These are phyloP conservation scores for Syrphus vitripennis DNA, from an alignment of 2,888 invertebrate genomes.

Conservation along the genomic window DNA sequence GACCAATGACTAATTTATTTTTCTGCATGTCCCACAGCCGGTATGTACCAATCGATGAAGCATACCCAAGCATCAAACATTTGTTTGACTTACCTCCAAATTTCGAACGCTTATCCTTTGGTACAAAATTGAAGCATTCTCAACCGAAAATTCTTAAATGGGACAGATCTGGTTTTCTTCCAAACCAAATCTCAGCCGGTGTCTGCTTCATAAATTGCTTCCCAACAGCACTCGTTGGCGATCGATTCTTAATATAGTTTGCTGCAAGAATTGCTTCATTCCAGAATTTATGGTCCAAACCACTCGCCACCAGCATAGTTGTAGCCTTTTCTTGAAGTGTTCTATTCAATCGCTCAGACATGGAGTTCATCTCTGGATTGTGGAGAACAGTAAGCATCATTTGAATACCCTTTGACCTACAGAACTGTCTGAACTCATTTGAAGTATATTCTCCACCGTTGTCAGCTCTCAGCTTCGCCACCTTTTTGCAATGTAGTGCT, in stretches of 20 bases:
- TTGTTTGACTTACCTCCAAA: not conserved
- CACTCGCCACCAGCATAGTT: not conserved
- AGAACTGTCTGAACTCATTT: no score
- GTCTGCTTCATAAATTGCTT: not conserved
- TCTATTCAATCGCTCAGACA: not conserved
- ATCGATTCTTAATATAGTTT: not conserved
- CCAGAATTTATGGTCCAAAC: not conserved
- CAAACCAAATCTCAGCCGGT: not conserved
- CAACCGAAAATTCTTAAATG: not conserved
- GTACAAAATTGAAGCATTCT: not conserved
- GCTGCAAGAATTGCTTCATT: not conserved
- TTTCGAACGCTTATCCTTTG: not conserved
- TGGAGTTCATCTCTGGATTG: not conserved
- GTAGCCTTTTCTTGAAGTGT: not conserved
- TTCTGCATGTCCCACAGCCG: no score
- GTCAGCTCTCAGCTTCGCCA: not conserved
- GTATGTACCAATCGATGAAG: not conserved
- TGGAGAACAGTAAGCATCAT: not conserved
- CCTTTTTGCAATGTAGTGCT: no score
- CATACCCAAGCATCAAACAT: not conserved
- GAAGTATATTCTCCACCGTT: no score
- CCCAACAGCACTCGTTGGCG: not conserved
- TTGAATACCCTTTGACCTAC: not conserved
- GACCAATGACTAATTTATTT: no score
- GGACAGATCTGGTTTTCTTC: not conserved